Base-by-base conservation (phyloP, 2,797 vertebrate species). In the Hoplostethus mediterraneus region DNA sequence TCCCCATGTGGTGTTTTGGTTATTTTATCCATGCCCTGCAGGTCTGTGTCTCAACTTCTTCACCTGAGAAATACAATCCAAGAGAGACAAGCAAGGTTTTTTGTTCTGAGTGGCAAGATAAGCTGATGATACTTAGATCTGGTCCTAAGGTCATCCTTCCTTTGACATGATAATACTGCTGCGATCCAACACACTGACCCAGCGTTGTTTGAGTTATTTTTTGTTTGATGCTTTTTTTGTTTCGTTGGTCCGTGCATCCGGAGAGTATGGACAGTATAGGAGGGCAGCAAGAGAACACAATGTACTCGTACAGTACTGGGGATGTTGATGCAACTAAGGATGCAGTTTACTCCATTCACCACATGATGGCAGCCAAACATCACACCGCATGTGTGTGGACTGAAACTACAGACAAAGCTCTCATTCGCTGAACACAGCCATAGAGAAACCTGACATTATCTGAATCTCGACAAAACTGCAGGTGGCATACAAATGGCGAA, bases 281-380 rank as follows among this genome's bases (percentile, higher is more conserved):
- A 45, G 44, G 44, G 13, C 12, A 45, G 44, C 44, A 5, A 3
- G 44, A 45, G 47, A 49, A 49, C 7, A 48, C 6, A 48, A 1
- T 16, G 8, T n/a, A 49, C n/a, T 6, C 47, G 17, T 21, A 16
- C 6, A 6, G 16, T 28, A 28, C 25, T 53, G 51, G 10, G 2
- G 25, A 53, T 10, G 9, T 3, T 11, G 4, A 52, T 52, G 3
- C 49, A 52, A 28, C 5, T 42, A 21, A 17, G 3, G 58, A 1
- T 69, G 86, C 57, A 58, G 67, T 80, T 79, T 8, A 8, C 1
- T 0, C 0, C 28, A 6, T 36, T 67, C 7, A n/a, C 90, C 91
- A 91, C 84, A 75, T 36, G 90, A 72, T 82, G 90, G 90, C 86
- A 90, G 85, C 49, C 47, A 56, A 38, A 28, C 77, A 56, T 58